A percentile compares a stretch with the other conserved stretches of the same genome.
Conservation (phyloP, 2,113 vertebrate genomes). For the Petrocephalus microphthalmus region DNA sequence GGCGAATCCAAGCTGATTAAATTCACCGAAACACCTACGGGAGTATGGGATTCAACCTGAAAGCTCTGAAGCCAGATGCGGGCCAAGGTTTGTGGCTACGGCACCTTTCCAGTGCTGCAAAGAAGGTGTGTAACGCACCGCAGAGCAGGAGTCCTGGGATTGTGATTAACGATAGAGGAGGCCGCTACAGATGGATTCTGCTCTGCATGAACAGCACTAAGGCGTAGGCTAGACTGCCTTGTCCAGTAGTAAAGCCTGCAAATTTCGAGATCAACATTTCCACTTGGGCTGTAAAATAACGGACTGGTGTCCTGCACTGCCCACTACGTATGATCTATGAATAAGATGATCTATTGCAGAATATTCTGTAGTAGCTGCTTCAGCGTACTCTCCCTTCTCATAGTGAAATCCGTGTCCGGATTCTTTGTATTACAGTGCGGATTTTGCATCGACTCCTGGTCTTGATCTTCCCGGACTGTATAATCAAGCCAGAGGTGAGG, state of each 20-base stretch:
- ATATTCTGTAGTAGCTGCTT: neutral
- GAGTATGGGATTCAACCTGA: neutral
- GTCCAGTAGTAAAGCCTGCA: neutral
- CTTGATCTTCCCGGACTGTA: neutral
- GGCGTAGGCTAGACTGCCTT: neutral
- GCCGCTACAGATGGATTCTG: neutral
- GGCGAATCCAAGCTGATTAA: neutral
- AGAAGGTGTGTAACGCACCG: neutral
- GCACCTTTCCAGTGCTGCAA: neutral
- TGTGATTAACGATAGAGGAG: neutral
- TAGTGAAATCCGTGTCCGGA: neutral
- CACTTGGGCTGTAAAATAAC: neutral
- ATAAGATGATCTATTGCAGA: neutral
- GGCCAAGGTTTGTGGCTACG: neutral
- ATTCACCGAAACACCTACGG: neutral
- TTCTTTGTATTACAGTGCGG: neutral
- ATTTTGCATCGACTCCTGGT: neutral
- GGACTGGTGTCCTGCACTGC: neutral
- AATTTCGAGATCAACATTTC: neutral
- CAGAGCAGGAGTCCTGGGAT: neutral
- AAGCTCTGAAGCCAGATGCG: neutral
- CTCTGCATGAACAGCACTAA: neutral
- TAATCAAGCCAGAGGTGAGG: neutral
- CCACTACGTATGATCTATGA: neutral
- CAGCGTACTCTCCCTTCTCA: neutral